phyloP scores from a whole-genome alignment of 64 coral and sea anemone genomes.

The Anthopleura sola region DNA sequence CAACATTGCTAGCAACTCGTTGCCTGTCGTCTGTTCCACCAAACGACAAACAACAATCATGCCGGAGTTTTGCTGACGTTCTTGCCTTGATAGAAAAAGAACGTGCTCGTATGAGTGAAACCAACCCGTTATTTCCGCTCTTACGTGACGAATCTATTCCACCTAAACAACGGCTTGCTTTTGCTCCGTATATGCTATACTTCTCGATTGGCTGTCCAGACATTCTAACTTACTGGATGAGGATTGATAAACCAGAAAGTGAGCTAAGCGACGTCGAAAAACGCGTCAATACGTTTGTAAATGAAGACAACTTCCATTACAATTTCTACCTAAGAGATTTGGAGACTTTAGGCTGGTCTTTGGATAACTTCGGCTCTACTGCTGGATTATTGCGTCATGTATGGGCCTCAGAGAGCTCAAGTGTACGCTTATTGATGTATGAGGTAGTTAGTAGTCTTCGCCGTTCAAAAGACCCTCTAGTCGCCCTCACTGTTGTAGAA shows the following conservation, averaged over 20 bases:
- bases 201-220: constrained; percentile 31
- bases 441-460: constrained; percentile 37
- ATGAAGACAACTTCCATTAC: constrained; percentile 55
- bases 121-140: constrained; percentile 41
- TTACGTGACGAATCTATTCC: constrained; percentile 39
- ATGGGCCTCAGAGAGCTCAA: constrained; percentile 34
- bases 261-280: constrained; percentile 37
- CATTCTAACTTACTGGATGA: constrained; percentile 54
- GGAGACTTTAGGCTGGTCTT: constrained; percentile 26
- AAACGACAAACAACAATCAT: not conserved
- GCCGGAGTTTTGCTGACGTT: constrained; percentile 18
- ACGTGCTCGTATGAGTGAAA: constrained; percentile 27
- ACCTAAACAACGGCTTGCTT: constrained; percentile 21
- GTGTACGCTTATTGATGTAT: constrained; percentile 37
- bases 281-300: constrained; percentile 47
- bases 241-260: constrained; percentile 43
- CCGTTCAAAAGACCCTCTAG: constrained; percentile 32
- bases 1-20: not conserved
- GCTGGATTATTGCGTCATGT: constrained; percentile 33
- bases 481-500: constrained; percentile 25
- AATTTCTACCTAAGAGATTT: constrained; percentile 54
- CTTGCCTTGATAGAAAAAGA: constrained; percentile 44
- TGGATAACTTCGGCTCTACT: constrained; percentile 43
- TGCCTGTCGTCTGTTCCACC: constrained; percentile 8
- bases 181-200: constrained; percentile 47